Base-by-base conservation (phyloP, 2,113 vertebrate species). In the Rousettus leschenaultii region DNA sequence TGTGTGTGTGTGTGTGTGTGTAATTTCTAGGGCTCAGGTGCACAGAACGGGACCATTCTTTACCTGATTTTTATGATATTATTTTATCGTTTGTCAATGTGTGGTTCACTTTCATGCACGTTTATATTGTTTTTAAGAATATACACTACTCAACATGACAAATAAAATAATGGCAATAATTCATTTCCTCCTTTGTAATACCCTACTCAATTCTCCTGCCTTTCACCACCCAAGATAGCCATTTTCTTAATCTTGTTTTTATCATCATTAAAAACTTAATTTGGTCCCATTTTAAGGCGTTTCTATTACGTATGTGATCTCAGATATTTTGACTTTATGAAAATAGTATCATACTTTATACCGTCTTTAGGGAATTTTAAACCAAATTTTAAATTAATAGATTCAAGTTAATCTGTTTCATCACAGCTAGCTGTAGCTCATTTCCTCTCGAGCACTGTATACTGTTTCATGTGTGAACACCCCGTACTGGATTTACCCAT, bases 171-270 rank as follows among this genome's bases (percentile, higher is more conserved):
- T 33, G 28, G 63, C 40, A 68, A 14, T 26, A 63, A 51, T 13
- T 53, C 12, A 55, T 18, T 48, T 85, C 5, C 11, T 79, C 9
- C 9, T 8, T 2, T 45, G 28, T 45, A 9, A 48, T 11, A 70
- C 0, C 10, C 15, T 33, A 21, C 4, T 82, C 3, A 1, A 35
- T 66, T 40, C 3, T 33, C 0, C n/a, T 33, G 40, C 19, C 61
- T 71, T 2, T 6, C 12, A 33, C 3, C 3, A n/a, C 24, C 45
- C 15, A 71, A 21, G 7, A 13, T 7, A 75, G 9, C 2, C 9
- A 70, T 13, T 57, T 1, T 45, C 22, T 45, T 88, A 84, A 63
- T 40, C 78, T 18, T 65, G 16, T 71, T 3, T 75, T 80, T 63
- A n/a, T n/a, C 2, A 16, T 82, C 15, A 21, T n/a, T 68, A 21